phyloP scores from a whole-genome alignment of 2,113 vertebrate genomes.

The Pseudolaguvia tuberculata region DNA sequence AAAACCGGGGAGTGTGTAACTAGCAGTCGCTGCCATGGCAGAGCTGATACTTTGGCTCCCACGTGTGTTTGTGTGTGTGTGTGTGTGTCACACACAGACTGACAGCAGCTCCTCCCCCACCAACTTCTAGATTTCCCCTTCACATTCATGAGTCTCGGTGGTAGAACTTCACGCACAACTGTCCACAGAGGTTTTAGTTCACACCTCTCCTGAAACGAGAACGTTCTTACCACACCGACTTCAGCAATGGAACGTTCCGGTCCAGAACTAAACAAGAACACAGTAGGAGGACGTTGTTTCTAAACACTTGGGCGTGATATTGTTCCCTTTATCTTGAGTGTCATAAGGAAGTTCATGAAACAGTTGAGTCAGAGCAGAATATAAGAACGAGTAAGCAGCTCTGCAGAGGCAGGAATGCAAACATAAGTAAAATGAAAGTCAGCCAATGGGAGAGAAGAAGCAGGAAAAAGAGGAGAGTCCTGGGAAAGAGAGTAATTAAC shows the following conservation, averaged over 20 bases:
- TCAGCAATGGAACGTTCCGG: neutral
- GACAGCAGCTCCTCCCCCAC: slow-evolving; percentile 54
- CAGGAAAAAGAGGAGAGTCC: slow-evolving; percentile 5
- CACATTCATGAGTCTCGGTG: neutral
- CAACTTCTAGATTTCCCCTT: slow-evolving; percentile 34
- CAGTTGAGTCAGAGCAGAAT: slow-evolving; percentile 1
- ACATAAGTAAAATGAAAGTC: slow-evolving; percentile 34
- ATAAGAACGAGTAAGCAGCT: neutral
- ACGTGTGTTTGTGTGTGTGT: slow-evolving; percentile 56
- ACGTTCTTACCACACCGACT: neutral
- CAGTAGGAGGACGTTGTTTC: neutral
- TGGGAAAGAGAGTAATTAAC: neutral
- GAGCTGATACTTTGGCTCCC: slow-evolving; percentile 50
- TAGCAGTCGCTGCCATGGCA: slow-evolving; percentile 53
- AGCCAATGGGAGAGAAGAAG: neutral
- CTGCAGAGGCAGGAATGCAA: neutral
- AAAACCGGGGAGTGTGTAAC: neutral
- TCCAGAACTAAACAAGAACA: neutral
- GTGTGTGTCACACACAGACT: slow-evolving; percentile 35
- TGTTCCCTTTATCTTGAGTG: neutral
- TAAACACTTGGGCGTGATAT: neutral
- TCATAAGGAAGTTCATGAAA: slow-evolving; percentile 21
- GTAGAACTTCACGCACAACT: slow-evolving; percentile 6
- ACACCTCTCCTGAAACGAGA: neutral
- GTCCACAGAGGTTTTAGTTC: neutral